phyloP scores from a whole-genome alignment of 2,888 invertebrate genomes.

The Lasioglossum pauxillum region DNA sequence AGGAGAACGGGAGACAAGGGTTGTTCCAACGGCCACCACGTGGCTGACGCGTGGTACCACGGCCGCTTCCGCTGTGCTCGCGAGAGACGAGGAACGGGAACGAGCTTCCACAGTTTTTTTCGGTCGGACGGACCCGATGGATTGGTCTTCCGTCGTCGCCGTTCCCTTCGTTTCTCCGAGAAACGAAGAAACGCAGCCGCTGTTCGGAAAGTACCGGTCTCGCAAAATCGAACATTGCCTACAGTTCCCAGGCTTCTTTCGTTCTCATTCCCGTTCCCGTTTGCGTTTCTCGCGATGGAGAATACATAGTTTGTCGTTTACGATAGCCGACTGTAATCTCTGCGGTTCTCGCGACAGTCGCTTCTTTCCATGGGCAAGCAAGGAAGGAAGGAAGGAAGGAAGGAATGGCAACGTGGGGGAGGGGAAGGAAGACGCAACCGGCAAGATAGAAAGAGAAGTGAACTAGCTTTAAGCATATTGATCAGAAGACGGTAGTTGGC shows the following conservation, averaged over 20 bases:
- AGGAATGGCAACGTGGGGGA: conserved; percentile 25
- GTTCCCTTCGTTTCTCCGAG: not conserved
- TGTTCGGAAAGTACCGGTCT: not conserved
- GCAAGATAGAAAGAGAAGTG: conserved; percentile 73
- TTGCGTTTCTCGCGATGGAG: not conserved
- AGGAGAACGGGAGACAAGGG: not conserved
- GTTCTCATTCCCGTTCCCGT: not conserved
- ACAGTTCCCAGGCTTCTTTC: conserved; percentile 6
- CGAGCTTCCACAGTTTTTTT: not conserved
- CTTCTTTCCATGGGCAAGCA: not conserved
- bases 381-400: conserved; percentile 14
- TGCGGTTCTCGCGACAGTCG: conserved; percentile 56
- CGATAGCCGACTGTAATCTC: conserved; percentile 68
- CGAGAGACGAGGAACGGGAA: not conserved
- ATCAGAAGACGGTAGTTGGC: conserved; percentile 85
- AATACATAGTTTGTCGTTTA: conserved; percentile 48
- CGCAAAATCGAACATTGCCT: conserved; percentile 6
- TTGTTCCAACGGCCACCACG: conserved; percentile 67
- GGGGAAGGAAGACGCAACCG: conserved; percentile 59
- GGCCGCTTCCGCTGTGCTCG: conserved; percentile 18
- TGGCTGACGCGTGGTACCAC: conserved; percentile 75
- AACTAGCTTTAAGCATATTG: conserved; percentile 84
- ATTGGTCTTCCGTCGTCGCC: not conserved
- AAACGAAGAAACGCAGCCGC: not conserved
- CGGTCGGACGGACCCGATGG: not conserved